Conservation (phyloP, 2,113 vertebrate species). For the Odocoileus virginianus region DNA sequence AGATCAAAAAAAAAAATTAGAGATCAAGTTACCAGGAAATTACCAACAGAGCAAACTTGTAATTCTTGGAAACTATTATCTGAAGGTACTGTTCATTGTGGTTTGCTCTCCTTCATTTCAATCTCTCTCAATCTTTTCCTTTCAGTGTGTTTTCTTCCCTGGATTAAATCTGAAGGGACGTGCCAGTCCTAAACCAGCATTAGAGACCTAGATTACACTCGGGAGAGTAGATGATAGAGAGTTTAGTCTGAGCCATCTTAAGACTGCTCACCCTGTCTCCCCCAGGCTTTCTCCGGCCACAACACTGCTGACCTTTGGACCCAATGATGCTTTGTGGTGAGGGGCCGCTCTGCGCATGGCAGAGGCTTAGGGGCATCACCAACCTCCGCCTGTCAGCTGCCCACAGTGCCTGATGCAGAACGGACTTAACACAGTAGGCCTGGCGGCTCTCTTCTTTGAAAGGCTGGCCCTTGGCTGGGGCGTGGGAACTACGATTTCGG, state of each 20-base stretch:
- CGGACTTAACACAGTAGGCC: not conserved
- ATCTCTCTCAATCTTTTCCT: not conserved
- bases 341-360: no score
- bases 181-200: not conserved
- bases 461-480: not conserved
- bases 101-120: not conserved
- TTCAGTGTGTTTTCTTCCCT: not conserved
- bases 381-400: not conserved
- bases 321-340: accelerated
- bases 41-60: not conserved
- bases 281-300: not conserved
- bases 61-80: not conserved
- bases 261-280: accelerated
- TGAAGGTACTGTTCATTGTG: not conserved
- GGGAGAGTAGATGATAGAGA: not conserved
- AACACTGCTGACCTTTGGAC: not conserved
- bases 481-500: not conserved
- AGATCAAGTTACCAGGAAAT: not conserved
- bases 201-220: not conserved
- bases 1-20: not conserved
- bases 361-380: not conserved
- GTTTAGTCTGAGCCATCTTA: not conserved
- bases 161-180: not conserved
- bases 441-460: not conserved
- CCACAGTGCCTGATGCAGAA: no score